Evolutionary conservation across 2,888 invertebrate species (phyloP).

Genomic region (Agonopterix heracliana): DNA sequence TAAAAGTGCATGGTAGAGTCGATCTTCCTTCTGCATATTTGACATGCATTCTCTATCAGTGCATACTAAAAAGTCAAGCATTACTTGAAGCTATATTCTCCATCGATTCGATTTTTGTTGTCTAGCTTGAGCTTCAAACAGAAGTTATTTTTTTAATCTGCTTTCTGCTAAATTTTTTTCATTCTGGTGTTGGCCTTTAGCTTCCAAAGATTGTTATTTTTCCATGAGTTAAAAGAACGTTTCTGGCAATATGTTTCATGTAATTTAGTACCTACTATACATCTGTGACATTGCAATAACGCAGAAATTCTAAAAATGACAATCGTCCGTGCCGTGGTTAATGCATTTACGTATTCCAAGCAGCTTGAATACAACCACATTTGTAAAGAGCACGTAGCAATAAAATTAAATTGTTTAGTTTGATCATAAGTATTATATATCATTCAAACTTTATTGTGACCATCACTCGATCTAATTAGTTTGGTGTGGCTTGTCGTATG

Average conservation of each 20-base stretch:
- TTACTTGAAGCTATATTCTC: conserved; percentile 4
- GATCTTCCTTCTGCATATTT: conserved; percentile 28
- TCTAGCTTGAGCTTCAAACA: conserved; percentile 10
- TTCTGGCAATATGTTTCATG: background rate
- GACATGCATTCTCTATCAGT: conserved; percentile 28
- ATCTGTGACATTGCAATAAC: no score
- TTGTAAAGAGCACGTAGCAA: no score
- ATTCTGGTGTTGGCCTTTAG: conserved; percentile 50
- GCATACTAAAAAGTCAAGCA: conserved; percentile 22
- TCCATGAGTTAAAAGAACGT: conserved; percentile 2
- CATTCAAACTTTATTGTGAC: no score
- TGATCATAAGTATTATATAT: no score
- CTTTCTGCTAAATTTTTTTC: conserved; percentile 34
- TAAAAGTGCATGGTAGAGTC: conserved; percentile 50
- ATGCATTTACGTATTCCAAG: no score
- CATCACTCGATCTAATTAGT: background rate
- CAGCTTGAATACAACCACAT: no score
- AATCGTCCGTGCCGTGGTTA: no score
- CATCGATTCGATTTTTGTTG: background rate
- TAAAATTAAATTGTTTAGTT: no score
- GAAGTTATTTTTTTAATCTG: conserved; percentile 20
- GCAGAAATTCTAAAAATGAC: no score
- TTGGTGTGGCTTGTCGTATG: conserved; percentile 5
- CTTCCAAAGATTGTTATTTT: conserved; percentile 13
- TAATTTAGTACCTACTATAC: background rate